Evolutionary conservation across 2,113 vertebrate genomes (phyloP).

Genomic region (Gavialis gangeticus): DNA sequence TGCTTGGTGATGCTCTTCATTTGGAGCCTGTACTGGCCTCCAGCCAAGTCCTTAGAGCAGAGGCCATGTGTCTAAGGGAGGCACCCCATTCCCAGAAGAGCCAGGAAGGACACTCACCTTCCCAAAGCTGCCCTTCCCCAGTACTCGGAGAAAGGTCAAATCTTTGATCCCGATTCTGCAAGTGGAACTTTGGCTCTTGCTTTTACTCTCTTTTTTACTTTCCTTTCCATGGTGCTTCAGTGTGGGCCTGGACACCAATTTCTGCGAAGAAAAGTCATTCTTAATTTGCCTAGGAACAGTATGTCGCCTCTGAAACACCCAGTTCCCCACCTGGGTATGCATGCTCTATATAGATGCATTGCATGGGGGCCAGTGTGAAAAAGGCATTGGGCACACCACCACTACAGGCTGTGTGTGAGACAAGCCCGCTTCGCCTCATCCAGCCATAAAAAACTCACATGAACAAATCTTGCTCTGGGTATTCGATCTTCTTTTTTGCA

Average conservation of each 20-base stretch:
- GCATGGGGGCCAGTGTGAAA: not conserved
- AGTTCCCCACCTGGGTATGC: not conserved
- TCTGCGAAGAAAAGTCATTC: constrained; percentile 57
- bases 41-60: not conserved
- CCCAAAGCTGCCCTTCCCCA: constrained; percentile 98
- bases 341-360: not conserved
- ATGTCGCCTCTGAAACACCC: not conserved
- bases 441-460: not conserved
- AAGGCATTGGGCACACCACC: not conserved
- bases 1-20: not conserved
- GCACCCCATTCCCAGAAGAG: not conserved
- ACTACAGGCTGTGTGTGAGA: rapidly evolving
- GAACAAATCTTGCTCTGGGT: not conserved
- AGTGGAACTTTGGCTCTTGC: constrained; percentile 49
- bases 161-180: constrained; percentile 86
- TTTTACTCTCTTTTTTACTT: constrained; percentile 57
- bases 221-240: constrained; percentile 77
- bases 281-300: not conserved
- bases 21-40: not conserved
- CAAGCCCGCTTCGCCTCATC: rapidly evolving
- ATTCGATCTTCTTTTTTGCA: not conserved
- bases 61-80: not conserved
- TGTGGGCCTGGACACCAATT: constrained; percentile 75
- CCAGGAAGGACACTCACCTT: constrained; percentile 85
- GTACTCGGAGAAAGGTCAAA: constrained; percentile 92